Percentiles rank a stretch among this genome's conserved stretches.
Conservation (phyloP, 2,113 vertebrate genomes). For the Gadus chalcogrammus region DNA sequence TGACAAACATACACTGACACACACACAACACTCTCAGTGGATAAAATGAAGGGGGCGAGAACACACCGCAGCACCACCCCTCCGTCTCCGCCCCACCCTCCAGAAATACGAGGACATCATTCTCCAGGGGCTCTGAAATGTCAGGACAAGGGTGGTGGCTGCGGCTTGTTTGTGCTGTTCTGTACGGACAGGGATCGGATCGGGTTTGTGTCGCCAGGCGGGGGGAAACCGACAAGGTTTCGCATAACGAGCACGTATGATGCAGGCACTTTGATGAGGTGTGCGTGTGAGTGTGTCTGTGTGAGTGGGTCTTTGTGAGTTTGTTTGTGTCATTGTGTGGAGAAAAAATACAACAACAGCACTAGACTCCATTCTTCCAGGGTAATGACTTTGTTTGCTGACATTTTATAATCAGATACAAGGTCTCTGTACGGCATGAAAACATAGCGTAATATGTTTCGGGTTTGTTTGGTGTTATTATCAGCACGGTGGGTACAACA, state of each 20-base stretch:
- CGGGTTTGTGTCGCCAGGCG: conserved; percentile 16
- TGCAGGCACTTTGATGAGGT: conserved; percentile 25
- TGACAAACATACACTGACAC: conserved; percentile 25
- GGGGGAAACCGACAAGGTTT: conserved; percentile 8
- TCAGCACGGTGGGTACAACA: too few species aligned
- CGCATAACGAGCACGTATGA: conserved; percentile 36
- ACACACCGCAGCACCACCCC: conserved; percentile 15
- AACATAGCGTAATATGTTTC: too few species aligned
- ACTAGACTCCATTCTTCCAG: too few species aligned
- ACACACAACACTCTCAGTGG: conserved; percentile 36
- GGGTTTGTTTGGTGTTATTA: too few species aligned
- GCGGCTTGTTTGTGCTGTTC: conserved; percentile 32
- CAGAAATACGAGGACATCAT: conserved; percentile 56
- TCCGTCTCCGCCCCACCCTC: conserved; percentile 21
- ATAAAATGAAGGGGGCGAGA: conserved; percentile 42
- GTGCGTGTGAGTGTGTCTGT: conserved; percentile 10
- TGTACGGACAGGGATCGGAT: conserved; percentile 43
- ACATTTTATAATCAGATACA: too few species aligned
- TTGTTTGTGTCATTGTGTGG: conserved; percentile 9
- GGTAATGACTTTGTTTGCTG: too few species aligned
- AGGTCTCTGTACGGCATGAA: too few species aligned
- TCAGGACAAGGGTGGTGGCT: conserved; percentile 47
- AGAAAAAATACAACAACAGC: too few species aligned
- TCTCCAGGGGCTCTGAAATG: conserved; percentile 55
- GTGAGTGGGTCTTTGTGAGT: conserved; percentile 16